These are phyloP conservation scores for Enteromius afrohamiltoni DNA, from an alignment of 2,797 vertebrate species.

Conservation along the genomic window DNA sequence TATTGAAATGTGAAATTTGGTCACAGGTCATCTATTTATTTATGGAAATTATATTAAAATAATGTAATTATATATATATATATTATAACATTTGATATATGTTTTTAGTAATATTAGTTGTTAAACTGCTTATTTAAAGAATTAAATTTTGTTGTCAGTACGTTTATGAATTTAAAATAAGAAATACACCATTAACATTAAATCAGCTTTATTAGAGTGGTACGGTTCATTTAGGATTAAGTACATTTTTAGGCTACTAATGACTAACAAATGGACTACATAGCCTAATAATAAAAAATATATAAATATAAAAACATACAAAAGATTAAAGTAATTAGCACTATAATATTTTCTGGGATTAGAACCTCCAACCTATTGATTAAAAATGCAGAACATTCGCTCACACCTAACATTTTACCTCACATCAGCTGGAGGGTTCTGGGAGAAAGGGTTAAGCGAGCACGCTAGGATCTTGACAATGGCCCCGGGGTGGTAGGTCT, in stretches of 20 bases:
- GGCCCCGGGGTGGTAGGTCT: conserved; percentile 97
- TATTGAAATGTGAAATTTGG: neutral
- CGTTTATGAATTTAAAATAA: neutral
- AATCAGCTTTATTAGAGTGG: neutral
- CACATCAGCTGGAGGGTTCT: conserved; percentile 88
- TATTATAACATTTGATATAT: neutral
- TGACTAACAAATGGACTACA: neutral
- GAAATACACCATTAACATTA: neutral
- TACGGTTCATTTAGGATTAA: neutral
- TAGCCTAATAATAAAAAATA: neutral
- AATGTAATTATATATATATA: too few relatives aligned
- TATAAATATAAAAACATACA: neutral
- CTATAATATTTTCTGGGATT: neutral
- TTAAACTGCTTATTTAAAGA: neutral
- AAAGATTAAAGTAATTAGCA: neutral
- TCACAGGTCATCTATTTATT: neutral
- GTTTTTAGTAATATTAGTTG: neutral
- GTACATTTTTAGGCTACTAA: neutral
- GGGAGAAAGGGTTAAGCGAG: conserved; percentile 95
- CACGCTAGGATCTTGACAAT: conserved; percentile 95
- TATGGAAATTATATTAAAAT: too few relatives aligned
- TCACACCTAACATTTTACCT: conserved; percentile 79
- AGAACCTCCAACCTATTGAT: neutral
- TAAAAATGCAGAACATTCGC: neutral
- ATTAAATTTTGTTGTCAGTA: neutral